phyloP scores from a whole-genome alignment of 2,888 invertebrate species.

The Leptinotarsa juncta region DNA sequence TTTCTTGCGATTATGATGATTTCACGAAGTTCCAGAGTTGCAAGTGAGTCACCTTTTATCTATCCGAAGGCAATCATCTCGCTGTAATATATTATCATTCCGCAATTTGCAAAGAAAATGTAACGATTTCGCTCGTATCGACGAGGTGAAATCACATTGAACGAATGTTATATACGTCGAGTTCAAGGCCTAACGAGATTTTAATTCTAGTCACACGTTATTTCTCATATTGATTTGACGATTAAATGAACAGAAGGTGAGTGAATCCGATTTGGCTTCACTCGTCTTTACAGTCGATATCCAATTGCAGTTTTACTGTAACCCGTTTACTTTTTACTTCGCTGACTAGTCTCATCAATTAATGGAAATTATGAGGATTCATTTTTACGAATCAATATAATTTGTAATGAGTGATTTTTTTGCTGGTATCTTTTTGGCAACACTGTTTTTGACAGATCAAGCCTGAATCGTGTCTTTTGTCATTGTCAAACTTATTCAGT shows the following conservation, averaged over 20 bases:
- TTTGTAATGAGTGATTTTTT: too few species aligned
- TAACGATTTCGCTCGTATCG: conserved; percentile 19
- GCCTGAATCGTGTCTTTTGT: too few species aligned
- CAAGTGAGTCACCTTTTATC: conserved; percentile 4
- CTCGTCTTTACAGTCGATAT: neutral
- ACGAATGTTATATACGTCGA: conserved; percentile 34
- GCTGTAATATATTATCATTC: conserved; percentile 16
- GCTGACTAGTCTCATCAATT: too few species aligned
- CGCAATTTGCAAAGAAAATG: conserved; percentile 18
- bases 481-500: too few species aligned
- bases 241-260: conserved; percentile 19
- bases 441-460: too few species aligned
- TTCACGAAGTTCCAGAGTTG: conserved; percentile 1
- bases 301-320: neutral
- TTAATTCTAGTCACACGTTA: conserved; percentile 36
- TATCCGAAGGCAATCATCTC: conserved; percentile 11
- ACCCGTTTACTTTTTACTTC: too few species aligned
- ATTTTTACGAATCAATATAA: too few species aligned
- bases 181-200: conserved; percentile 40
- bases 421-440: too few species aligned
- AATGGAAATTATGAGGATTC: too few species aligned
- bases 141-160: conserved; percentile 38
- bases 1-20: conserved; percentile 4
- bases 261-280: conserved; percentile 2
- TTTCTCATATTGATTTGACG: conserved; percentile 27